phyloP scores from a whole-genome alignment of 2,113 vertebrate genomes.

The Heptranchias perlo region DNA sequence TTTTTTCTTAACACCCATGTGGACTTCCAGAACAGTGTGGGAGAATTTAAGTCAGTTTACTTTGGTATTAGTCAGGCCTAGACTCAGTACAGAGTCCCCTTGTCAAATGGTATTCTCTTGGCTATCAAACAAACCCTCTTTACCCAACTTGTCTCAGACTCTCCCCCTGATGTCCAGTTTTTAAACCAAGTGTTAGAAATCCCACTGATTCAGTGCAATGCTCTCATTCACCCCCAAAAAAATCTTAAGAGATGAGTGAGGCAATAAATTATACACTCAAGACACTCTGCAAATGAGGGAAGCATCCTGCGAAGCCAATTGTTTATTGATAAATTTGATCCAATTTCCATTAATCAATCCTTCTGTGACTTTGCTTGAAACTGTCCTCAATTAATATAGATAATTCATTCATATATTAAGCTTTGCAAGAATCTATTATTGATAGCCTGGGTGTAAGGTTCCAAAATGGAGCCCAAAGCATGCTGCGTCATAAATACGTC shows the following conservation, averaged over 20 bases:
- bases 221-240: background rate
- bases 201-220: background rate
- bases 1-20: too few relatives aligned
- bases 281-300: background rate
- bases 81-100: background rate
- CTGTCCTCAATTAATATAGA: background rate
- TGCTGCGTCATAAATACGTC: background rate
- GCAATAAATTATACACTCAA: background rate
- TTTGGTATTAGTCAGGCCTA: background rate
- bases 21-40: too few relatives aligned
- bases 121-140: background rate
- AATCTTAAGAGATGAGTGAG: background rate
- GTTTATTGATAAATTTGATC: background rate
- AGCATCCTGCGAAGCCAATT: background rate
- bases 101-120: too few relatives aligned
- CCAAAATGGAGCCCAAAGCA: background rate
- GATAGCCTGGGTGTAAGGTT: background rate
- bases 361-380: background rate
- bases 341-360: background rate
- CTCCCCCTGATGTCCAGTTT: background rate
- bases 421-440: background rate
- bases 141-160: background rate
- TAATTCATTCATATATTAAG: background rate
- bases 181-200: background rate
- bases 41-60: background rate